Evolutionary conservation across 2,113 vertebrate species (phyloP), one percentile per base, ranked within the genome.

Genomic region (Drymodes brunneopygia): DNA sequence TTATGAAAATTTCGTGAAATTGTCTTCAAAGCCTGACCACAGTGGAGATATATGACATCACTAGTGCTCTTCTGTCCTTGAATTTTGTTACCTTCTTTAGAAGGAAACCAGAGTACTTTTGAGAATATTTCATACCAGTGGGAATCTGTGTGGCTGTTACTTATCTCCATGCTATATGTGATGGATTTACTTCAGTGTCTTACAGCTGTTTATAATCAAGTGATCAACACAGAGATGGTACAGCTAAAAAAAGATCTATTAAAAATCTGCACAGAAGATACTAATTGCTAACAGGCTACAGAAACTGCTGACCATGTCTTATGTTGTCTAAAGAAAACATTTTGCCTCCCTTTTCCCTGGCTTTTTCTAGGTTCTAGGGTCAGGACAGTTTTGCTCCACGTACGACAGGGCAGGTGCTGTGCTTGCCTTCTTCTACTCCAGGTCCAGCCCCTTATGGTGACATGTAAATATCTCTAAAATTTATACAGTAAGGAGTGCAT

Each of bases 371-470:
- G 31, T 27, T 38, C 53, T 42, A 22, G 10, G 21, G 12, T 35
- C 8, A 44, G 29, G 44, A 64, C 28, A 75, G 35, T 47, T 22
- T 36, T 18, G 54, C 5, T 14, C 6, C 6, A 27, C 18, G 24
- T 3, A 23, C 19, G 20, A 29, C 7, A 36, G 10, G 17, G 22
- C 14, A 40, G 23, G 13, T 24, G 20, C 17, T 7, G 0, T 7
- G 12, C 15, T 6, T 0, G 0, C 18, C 8, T 9, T 20, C 14
- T 44, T 50, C 38, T 42, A 19, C 29, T 8, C 15, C 20, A 51
- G 22, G 18, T 66, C 19, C 36, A 65, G 21, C 14, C n/a, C 24
- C 36, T 62, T 7, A 7, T 17, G n/a, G 8, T 3, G 7, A 57
- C 20, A 25, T 23, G 27, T 48, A 81, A 84, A 57, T 64, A 69